Conservation (phyloP, 2,113 vertebrate species). For the Actenoides hombroni region DNA sequence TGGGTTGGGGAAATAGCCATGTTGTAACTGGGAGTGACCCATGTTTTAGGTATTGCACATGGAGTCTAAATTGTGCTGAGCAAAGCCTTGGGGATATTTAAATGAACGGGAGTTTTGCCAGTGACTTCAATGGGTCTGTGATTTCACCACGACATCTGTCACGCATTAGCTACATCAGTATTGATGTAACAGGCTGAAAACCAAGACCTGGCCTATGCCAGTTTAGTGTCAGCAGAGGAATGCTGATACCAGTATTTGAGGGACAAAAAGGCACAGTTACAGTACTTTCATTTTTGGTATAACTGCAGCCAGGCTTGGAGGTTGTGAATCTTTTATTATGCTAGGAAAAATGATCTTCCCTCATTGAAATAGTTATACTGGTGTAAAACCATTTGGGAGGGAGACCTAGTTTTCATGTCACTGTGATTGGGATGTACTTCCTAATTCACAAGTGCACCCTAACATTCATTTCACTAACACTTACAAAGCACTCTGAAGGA, state of each 20-base stretch:
- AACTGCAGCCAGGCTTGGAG: not conserved
- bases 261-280: not conserved
- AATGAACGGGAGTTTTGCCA: conserved; percentile 7
- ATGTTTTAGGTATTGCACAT: not conserved
- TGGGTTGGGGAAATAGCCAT: not conserved
- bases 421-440: not conserved
- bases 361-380: not conserved
- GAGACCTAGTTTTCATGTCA: not conserved
- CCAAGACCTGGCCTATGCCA: not conserved
- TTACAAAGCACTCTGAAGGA: not conserved
- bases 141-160: conserved; percentile 52
- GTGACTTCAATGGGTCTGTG: conserved; percentile 10
- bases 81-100: not conserved
- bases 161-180: not conserved
- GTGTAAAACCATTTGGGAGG: not conserved
- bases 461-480: not conserved
- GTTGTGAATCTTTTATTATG: not conserved
- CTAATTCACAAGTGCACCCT: not conserved
- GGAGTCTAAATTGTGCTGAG: not conserved
- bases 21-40: not conserved
- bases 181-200: conserved; percentile 29
- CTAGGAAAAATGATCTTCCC: not conserved
- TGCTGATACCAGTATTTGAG: not conserved
- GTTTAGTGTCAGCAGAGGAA: not conserved
- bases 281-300: not conserved